Conservation (phyloP, 2,113 vertebrate genomes). For the Antennarius striatus region DNA sequence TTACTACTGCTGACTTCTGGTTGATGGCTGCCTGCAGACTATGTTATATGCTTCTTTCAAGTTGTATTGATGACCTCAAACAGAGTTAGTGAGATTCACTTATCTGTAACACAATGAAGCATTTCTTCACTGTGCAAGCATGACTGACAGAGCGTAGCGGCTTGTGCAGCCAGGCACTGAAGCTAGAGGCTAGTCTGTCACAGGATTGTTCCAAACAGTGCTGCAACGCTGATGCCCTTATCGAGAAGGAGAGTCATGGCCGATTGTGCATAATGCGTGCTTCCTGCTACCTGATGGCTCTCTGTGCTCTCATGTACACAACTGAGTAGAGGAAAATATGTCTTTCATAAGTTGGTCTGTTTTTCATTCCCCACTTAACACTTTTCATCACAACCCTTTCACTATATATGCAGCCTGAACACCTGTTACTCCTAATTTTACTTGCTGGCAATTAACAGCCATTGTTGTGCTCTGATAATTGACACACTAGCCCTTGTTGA, state of each 20-base stretch:
- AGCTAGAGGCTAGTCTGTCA: conserved; percentile 44
- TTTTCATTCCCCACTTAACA: conserved; percentile 13
- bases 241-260: conserved; percentile 40
- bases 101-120: conserved; percentile 34
- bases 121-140: conserved; percentile 16
- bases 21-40: too few species aligned
- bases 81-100: conserved; percentile 26
- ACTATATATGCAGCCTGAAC: not conserved
- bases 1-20: conserved; percentile 3
- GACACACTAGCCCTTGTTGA: not conserved
- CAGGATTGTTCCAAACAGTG: conserved; percentile 50
- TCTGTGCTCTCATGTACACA: conserved; percentile 30
- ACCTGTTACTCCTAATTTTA: not conserved
- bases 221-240: conserved; percentile 47
- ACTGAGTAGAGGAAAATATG: conserved; percentile 13
- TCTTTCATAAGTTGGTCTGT: conserved; percentile 1
- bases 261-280: conserved; percentile 42
- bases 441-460: not conserved
- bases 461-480: not conserved
- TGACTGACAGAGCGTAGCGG: conserved; percentile 36
- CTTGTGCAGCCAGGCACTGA: conserved; percentile 40
- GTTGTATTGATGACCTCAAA: conserved; percentile 4
- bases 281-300: conserved; percentile 34
- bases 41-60: too few species aligned
- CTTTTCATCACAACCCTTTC: conserved; percentile 4